phyloP scores from a whole-genome alignment of 2,113 vertebrate genomes.

The Alethe diademata region DNA sequence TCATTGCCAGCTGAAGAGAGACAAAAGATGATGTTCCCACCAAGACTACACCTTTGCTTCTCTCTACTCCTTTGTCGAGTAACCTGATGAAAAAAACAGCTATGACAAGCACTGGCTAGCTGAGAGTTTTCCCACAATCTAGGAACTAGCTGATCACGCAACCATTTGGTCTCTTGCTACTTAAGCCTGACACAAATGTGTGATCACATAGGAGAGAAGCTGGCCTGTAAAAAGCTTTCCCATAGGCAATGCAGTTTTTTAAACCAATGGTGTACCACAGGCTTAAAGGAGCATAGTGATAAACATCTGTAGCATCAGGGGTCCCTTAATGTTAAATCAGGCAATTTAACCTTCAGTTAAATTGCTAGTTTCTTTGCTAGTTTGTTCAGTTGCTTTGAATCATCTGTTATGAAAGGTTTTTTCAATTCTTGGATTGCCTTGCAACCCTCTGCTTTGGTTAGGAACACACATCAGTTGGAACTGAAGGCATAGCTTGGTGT shows the following conservation, averaged over 20 bases:
- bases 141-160: background rate
- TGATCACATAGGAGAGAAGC: background rate
- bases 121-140: background rate
- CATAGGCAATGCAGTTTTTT: background rate
- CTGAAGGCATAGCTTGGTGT: background rate
- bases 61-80: background rate
- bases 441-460: background rate
- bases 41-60: background rate
- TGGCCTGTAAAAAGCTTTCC: background rate
- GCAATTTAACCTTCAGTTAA: background rate
- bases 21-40: background rate
- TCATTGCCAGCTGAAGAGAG: background rate
- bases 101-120: background rate
- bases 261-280: background rate
- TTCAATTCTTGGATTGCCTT: background rate
- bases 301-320: background rate
- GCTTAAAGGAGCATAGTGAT: background rate
- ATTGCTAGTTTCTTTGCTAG: background rate
- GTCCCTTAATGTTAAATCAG: background rate
- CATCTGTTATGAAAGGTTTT: background rate
- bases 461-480: background rate
- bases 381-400: background rate
- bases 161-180: background rate
- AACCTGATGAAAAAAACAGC: background rate
- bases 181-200: background rate